Percentiles rank a stretch among this genome's conserved stretches.
These are phyloP conservation scores for Macrosteles quadrilineatus DNA, from an alignment of 1,140 invertebrate species.

Conservation along the genomic window DNA sequence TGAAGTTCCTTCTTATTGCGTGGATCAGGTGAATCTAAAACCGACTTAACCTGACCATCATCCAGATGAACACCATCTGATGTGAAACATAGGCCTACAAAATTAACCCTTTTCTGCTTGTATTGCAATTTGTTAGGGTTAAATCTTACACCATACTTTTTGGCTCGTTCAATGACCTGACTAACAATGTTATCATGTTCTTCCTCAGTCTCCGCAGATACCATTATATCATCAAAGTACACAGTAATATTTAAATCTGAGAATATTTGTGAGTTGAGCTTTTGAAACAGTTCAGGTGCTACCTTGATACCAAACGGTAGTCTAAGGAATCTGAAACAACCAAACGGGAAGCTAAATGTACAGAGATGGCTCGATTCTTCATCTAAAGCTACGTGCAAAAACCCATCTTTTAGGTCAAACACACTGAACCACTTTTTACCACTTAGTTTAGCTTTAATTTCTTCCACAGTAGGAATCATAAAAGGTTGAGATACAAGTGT, in stretches of 20 bases:
- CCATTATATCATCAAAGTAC: conserved; percentile 53
- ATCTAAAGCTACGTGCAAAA: conserved; percentile 45
- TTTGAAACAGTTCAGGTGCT: conserved; percentile 34
- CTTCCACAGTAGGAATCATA: conserved; percentile 53
- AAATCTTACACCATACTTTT: conserved; percentile 49
- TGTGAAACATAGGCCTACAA: conserved; percentile 51
- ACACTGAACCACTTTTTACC: conserved; percentile 40
- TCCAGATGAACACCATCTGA: conserved; percentile 50
- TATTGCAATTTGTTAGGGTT: conserved; percentile 55
- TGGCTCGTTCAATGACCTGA: conserved; percentile 48
- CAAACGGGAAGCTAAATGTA: conserved; percentile 35
- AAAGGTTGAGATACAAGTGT: conserved; percentile 48
- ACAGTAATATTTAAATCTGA: conserved; percentile 45
- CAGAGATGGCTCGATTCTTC: conserved; percentile 30
- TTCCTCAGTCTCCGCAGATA: conserved; percentile 46
- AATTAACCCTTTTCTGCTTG: conserved; percentile 49
- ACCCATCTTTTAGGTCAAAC: conserved; percentile 38
- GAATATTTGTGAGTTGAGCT: conserved; percentile 47
- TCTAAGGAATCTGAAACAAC: conserved; percentile 32
- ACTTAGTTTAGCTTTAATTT: conserved; percentile 49
- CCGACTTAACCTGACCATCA: conserved; percentile 47
- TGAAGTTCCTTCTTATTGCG: conserved; percentile 48
- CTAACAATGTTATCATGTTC: conserved; percentile 44
- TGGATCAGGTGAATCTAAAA: conserved; percentile 50
- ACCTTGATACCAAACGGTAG: conserved; percentile 38